Evolutionary conservation across 1,140 invertebrate genomes (phyloP).

Genomic region (Chelonus insularis): DNA sequence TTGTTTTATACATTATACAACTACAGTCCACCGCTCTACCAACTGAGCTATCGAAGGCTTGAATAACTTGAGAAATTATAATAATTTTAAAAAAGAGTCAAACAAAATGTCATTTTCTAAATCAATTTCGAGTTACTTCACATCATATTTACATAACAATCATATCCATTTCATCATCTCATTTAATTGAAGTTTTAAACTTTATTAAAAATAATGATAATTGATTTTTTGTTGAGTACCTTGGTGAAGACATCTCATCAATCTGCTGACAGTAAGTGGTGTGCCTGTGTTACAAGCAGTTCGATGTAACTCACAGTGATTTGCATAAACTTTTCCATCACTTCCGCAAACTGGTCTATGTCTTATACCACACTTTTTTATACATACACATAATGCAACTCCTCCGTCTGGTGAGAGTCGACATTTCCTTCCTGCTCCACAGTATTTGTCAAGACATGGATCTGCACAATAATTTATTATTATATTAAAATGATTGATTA

Average conservation of each 20-base stretch:
- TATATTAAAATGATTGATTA: not conserved
- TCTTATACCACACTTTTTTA: slow-evolving; percentile 59
- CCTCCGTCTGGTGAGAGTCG: slow-evolving; percentile 56
- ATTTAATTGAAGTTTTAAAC: no score
- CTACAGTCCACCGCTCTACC: slow-evolving; percentile 62
- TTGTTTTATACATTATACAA: no score
- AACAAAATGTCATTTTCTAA: no score
- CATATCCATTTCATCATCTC: no score
- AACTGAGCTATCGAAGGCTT: slow-evolving; percentile 58
- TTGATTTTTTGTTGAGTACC: no score
- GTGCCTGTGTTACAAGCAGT: slow-evolving; percentile 67
- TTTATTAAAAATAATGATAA: no score
- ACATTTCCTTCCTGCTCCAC: slow-evolving; percentile 72
- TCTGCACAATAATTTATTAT: slow-evolving; percentile 53
- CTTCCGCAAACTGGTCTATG: slow-evolving; percentile 74
- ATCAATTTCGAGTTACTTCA: no score
- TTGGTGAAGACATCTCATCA: slow-evolving; percentile 58
- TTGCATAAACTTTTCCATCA: slow-evolving; percentile 73
- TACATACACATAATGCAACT: slow-evolving; percentile 67
- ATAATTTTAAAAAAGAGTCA: no score
- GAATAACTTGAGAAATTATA: no score
- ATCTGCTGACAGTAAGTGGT: slow-evolving; percentile 64
- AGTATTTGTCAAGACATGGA: slow-evolving; percentile 69
- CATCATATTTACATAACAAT: no score
- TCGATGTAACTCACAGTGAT: slow-evolving; percentile 77